Evolutionary conservation across 1,140 invertebrate species (phyloP), one percentile per base, ranked within the genome.

Genomic region (Coelopa frigida): DNA sequence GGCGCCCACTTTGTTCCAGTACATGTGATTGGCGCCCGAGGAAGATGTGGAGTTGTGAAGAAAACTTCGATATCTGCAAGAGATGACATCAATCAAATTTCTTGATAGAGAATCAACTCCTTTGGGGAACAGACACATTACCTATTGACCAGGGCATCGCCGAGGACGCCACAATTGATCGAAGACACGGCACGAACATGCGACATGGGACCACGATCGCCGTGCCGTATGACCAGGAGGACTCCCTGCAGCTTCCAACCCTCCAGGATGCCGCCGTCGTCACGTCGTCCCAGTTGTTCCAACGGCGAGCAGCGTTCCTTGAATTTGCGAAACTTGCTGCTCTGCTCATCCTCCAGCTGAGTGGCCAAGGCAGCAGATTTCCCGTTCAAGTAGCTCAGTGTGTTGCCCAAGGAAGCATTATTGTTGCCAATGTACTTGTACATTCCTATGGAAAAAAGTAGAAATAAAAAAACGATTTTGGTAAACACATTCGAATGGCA

Each of bases 131-230:
- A 36, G 5, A 5, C 2, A 61, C 22, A 72, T 40, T 0, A 74
- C 72, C 63, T 72, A 56, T 70, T 77, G 48, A 68, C 70, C 48
- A 72, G 61, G 5, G 73, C 72, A 12, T 69, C 68, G 15, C 75
- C 72, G 14, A 73, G 70, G 26, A 72, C 73, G 44, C 82, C 80
- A 70, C 92, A 95, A 52, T 88, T 83, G 4, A 94, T 75, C 36
- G 73, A 77, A 18, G 83, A 80, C 32, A 87, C 79, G 52, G 86
- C 83, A 50, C 79, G 75, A 4, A 93, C 74, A 65, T 88, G 84
- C 7, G 84, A 80, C 36, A 94, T 73, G 2, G 89, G 85, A 5
- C 89, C 87, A 33, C 91, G 73, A 66, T 94, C 90, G 3, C 92
- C 92, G 70, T 95, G 91, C 22, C 92, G 72, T 5, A 90, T 82